A percentile compares a stretch with the other conserved stretches of the same genome.
Evolutionary conservation across 2,113 vertebrate species (phyloP).

Genomic region (Anoura caudifer): DNA sequence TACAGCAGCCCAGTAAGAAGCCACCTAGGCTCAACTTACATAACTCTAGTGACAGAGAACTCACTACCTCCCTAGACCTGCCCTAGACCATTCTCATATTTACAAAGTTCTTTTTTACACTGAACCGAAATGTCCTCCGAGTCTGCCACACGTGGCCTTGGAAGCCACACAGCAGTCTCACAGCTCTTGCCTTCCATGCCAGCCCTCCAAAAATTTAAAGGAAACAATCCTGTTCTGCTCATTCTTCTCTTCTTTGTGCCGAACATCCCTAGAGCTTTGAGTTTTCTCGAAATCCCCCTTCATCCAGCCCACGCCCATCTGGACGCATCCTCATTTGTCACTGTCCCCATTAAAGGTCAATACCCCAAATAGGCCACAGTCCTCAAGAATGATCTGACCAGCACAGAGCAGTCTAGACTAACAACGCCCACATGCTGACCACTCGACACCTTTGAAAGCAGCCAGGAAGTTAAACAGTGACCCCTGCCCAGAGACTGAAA

Average conservation of each 20-base stretch:
- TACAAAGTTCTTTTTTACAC: neutral
- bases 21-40: neutral
- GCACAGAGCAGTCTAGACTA: neutral
- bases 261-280: neutral
- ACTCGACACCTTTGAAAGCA: neutral
- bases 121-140: neutral
- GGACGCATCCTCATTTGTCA: neutral
- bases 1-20: neutral
- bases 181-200: neutral
- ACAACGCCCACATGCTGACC: neutral
- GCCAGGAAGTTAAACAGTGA: neutral
- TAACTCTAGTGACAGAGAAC: neutral
- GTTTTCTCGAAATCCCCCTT: neutral
- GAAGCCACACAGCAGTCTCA: neutral
- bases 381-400: neutral
- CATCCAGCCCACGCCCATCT: neutral
- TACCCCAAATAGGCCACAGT: neutral
- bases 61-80: neutral
- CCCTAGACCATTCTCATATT: neutral
- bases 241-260: neutral
- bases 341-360: neutral
- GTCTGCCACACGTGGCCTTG: neutral
- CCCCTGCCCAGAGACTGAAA: neutral
- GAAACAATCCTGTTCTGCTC: neutral
- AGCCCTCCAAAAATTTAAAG: neutral